Evolutionary conservation across 2,888 invertebrate species (phyloP), one percentile per base, ranked within the genome.

Genomic region (Rhogogaster chlorosoma): DNA sequence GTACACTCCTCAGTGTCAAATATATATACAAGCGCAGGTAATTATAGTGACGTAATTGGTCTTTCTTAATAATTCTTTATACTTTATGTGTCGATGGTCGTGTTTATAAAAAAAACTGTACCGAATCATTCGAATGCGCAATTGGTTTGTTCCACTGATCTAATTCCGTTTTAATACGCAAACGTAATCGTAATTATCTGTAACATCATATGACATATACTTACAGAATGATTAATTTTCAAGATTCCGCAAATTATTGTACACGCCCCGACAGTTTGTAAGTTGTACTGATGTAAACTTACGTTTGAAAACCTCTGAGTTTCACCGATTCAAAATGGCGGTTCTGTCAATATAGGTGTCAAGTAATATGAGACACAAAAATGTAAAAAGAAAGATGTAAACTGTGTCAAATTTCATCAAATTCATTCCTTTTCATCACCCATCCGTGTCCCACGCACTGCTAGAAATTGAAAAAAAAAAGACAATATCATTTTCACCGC

Each of bases 121-220:
- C 18, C 32, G 32, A 29, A 67, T 67, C 32, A 26, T 15, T 32
- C 5, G 67, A 32, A 18, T 26, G 61, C 26, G 26, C 61, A 61
- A 61, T 42, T 42, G 6, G 22, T 73, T 73, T 42, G 73, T 22
- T 42, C 73, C 73, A 73, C 73, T 73, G 73, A 73, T 73, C 73
- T 22, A 22, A 42, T 42, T 73, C 38, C 26, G 22, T 22, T 73
- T 73, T 7, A 9, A 42, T 42, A 42, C 45, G 42, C 42, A 12
- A 38, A 73, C 42, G 38, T 45, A 67, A 67, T 67, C 32, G 18
- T 26, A 32, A 67, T 32, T 32, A 67, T 67, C 32, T 29, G 67
- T 32, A 12, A 67, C 29, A 67, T 32, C 45, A 12, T 45, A 45
- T 12, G 4, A 45, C n/a, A n/a, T n/a, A n/a, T 45, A 45, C 45